A percentile compares a stretch with the other conserved stretches of the same genome.
Evolutionary conservation across 2,888 invertebrate genomes (phyloP).

Genomic region (Dromius quadrimaculatus): DNA sequence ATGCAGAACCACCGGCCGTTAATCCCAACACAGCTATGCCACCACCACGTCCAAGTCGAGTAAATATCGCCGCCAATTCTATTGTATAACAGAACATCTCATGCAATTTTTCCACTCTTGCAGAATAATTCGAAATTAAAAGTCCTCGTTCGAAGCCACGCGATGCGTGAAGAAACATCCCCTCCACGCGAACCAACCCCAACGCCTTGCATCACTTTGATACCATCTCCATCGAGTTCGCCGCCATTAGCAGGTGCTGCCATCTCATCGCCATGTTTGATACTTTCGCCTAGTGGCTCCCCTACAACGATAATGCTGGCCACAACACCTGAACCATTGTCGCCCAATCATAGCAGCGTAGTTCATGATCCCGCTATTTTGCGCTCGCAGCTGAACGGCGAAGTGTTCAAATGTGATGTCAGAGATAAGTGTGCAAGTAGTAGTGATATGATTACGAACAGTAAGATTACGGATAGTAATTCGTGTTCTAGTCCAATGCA

Average conservation of each 20-base stretch:
- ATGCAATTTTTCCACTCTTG: conserved; percentile 54
- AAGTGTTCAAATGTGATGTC: conserved; percentile 2
- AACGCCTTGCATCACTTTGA: conserved; percentile 63
- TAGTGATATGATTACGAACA: conserved; percentile 43
- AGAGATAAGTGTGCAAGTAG: conserved; percentile 36
- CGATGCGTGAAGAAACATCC: conserved; percentile 85
- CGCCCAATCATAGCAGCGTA: conserved; percentile 28
- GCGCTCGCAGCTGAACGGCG: conserved; percentile 45
- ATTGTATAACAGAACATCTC: neutral
- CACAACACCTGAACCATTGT: conserved; percentile 27
- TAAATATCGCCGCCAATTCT: conserved; percentile 36
- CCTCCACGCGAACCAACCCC: conserved; percentile 68
- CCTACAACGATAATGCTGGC: conserved; percentile 62
- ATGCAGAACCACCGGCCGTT: neutral
- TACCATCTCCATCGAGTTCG: conserved; percentile 58
- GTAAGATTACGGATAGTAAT: too few relatives aligned
- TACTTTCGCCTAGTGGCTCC: conserved; percentile 56
- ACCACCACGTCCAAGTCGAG: conserved; percentile 18
- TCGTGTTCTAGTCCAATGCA: conserved; percentile 47
- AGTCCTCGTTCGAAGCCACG: conserved; percentile 89
- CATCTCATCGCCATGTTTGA: conserved; percentile 42
- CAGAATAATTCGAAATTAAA: conserved; percentile 82
- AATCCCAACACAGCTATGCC: conserved; percentile 16
- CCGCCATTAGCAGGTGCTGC: conserved; percentile 16
- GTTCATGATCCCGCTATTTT: too few relatives aligned